Base-by-base conservation (phyloP, 2,113 vertebrate species). In the Anser brachyrhynchus region DNA sequence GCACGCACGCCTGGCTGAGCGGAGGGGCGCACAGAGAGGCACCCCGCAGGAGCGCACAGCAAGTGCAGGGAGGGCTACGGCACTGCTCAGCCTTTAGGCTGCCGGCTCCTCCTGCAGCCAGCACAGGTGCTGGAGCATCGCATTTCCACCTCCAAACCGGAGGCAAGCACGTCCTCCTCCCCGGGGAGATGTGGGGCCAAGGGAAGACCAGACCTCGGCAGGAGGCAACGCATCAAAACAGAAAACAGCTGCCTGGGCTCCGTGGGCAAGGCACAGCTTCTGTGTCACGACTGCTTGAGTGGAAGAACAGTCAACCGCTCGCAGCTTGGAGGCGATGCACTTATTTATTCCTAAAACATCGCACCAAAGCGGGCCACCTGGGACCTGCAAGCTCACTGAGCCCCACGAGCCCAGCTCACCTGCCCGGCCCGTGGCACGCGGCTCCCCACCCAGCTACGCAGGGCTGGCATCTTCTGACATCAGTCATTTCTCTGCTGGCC, bases 401-500 rank as follows among this genome's bases (percentile, higher is more conserved):
- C 5, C 21, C 46, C 43, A 14, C 46, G 25, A 93, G 46, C 26
- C 33, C 52, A 37, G 6, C 61, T 89, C 55, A 75, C 39, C 51
- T 49, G 75, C 13, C 57, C 3, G 2, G 62, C 72, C 22, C 11
- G 17, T 4, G 23, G n/a, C 52, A 75, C 11, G 23, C 5, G 39
- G 35, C 70, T 88, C 93, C 57, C 51, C 86, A 69, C 7, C 5
- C 28, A 77, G 79, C 49, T 69, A 61, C 57, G n/a, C 25, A 81
- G 9, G 31, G 65, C 77, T 41, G 49, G 21, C 25, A 2, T 49
- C 78, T 73, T 49, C 76, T 82, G 73, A 93, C 66, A 84, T 84
- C n/a, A 82, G 54, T 58, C 19, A 76, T 82, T 89, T 72, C 54
- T 75, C 73, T 72, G 57, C 79, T 84, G 94, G 89, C 87, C 77